Evolutionary conservation across 2,888 invertebrate genomes (phyloP), one percentile per base, ranked within the genome.

Genomic region (Drosophila birchii): DNA sequence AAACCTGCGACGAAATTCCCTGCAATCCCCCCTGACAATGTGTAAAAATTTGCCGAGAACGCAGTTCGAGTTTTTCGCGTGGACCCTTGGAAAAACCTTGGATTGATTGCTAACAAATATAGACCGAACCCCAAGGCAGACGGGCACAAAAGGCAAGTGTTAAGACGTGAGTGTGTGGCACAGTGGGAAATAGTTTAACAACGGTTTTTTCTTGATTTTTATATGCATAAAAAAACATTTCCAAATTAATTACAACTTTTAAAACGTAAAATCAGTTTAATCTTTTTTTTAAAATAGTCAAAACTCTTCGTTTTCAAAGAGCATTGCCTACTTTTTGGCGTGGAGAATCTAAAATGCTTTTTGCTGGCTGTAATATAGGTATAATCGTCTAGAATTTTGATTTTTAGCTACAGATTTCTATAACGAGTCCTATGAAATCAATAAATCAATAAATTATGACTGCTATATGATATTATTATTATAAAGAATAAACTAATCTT

Each of bases 61-160:
- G 55, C 66, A 64, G 55, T 49, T 49, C 41, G 36, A 38, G 20
- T 44, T 49, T 49, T 64, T 54, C 54, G 64, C 41, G 20, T 32
- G 38, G 38, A 67, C 53, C 66, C 53, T 38, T 53, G 43, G 53
- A 63, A 78, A 64, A 74, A 79, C 72, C 81, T 75, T 68, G 67
- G 71, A 79, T 81, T 83, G 81, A 81, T 83, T 83, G 75, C 61
- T 53, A 57, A 69, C 79, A 83, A 83, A 81, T 81, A 81, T 77
- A 81, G 78, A 76, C 76, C 66, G 61, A 76, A 70, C 76, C 66
- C 66, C 63, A 76, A 70, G 59, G 59, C 80, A 80, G 74, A 80
- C 76, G 59, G 43, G 44, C 57, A 76, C 69, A 80, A 76, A 38
- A 49, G 51, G 20, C 20, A 20, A 23, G 23, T 23, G 23, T 49